Evolutionary conservation across 1,140 invertebrate species (phyloP), one percentile per base, ranked within the genome.

Genomic region (Anastrepha ludens): DNA sequence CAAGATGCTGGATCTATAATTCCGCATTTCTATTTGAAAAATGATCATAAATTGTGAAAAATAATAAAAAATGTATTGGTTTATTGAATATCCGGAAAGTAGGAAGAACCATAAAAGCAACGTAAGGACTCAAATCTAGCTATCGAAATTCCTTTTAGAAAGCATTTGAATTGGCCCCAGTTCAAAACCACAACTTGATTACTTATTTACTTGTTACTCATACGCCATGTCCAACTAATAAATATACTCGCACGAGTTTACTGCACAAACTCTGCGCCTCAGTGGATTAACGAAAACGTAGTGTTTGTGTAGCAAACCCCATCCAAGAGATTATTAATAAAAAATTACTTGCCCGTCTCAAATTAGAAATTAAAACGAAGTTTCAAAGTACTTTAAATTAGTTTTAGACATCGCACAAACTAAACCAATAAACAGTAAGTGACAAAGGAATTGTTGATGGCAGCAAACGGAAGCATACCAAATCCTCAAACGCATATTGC

Each of bases 371-470:
- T 81, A 55, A 55, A 81, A 55, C 47, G 20, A 81, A 81, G 74
- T 81, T 81, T 9, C 74, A 81, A 81, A 81, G 44, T 50, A 81
- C 47, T 81, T 81, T 81, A 81, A 81, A 81, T 81, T 81, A 81
- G 74, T 81, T 81, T 81, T 13, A 55, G 47, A 81, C 74, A 81
- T 55, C 47, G 50, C 50, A 55, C 47, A 81, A 81, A 81, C 74
- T 81, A 81, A 41, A 8, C 47, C 74, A 81, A 81, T 81, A 81
- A 81, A 47, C 74, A 29, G 29, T 81, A 55, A 20, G 74, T 29
- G 20, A 15, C 74, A 81, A 81, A 81, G 74, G 29, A 81, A 17
- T 81, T 81, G 74, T 50, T 55, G 74, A 55, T 81, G 74, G 20
- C 47, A 81, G 17, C 9, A 50, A 20, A 50, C n/a, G 3, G 47